Evolutionary conservation across 1,140 invertebrate species (phyloP).

Genomic region (Bradynema listronoti): DNA sequence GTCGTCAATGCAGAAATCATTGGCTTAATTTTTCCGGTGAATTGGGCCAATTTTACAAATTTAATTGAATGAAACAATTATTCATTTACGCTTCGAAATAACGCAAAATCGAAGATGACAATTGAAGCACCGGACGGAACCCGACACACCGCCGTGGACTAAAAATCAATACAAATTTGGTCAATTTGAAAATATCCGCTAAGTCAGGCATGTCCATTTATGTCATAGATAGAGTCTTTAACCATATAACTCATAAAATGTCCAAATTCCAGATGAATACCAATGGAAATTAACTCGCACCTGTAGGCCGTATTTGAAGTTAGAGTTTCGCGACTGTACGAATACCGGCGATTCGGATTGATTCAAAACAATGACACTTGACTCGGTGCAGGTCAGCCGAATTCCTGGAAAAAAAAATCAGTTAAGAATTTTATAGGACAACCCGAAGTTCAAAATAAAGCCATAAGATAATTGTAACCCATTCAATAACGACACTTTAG

Average conservation of each 20-base stretch:
- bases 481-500: not conserved
- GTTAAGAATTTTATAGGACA: not conserved
- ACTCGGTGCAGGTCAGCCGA: slow-evolving; percentile 30
- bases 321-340: slow-evolving; percentile 41
- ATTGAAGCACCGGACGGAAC: slow-evolving; percentile 28
- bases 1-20: not conserved
- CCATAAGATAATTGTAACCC: not conserved
- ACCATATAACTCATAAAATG: no score
- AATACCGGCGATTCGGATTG: slow-evolving; percentile 42
- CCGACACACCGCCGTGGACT: slow-evolving; percentile 40
- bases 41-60: not conserved
- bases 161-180: no score
- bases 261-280: no score
- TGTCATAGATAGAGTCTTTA: no score
- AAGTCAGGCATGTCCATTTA: no score
- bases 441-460: not conserved
- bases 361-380: slow-evolving; percentile 28
- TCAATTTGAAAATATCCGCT: no score
- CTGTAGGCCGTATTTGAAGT: slow-evolving; percentile 45
- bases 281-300: no score
- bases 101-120: slow-evolving; percentile 88
- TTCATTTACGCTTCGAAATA: slow-evolving; percentile 67
- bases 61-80: not conserved
- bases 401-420: slow-evolving; percentile 23
- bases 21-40: not conserved